These are phyloP conservation scores for Bombus difficillimus DNA, from an alignment of 1,140 invertebrate genomes.

Conservation along the genomic window DNA sequence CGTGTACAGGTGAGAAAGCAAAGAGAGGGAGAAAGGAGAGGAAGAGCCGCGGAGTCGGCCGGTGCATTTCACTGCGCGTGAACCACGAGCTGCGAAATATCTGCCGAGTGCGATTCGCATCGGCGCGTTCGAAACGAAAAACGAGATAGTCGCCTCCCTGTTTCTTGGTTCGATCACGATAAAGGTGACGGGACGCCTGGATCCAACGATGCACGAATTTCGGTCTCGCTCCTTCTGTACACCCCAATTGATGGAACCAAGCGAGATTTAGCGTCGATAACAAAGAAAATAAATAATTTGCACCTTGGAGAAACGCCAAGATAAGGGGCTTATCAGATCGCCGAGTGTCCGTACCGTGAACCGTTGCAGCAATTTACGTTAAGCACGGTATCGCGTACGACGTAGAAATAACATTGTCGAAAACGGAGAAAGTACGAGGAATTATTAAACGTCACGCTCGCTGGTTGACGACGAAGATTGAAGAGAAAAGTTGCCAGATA, in stretches of 20 bases:
- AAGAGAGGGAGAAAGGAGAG: not conserved
- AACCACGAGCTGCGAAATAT: constrained; percentile 11
- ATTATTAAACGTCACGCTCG: not conserved
- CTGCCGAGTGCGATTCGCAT: constrained; percentile 8
- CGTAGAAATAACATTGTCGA: not conserved
- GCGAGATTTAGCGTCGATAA: not conserved
- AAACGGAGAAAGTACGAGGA: too few relatives aligned
- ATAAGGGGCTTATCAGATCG: not conserved
- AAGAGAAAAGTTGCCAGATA: not conserved
- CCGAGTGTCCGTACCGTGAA: not conserved
- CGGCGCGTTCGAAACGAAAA: constrained; percentile 46
- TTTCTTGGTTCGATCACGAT: constrained; percentile 8
- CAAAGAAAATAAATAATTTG: not conserved
- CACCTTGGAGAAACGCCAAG: not conserved
- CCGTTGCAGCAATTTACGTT: not conserved
- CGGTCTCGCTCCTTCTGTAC: not conserved
- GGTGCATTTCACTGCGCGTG: constrained; percentile 38
- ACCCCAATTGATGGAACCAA: not conserved
- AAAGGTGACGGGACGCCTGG: not conserved
- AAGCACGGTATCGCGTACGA: not conserved
- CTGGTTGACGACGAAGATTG: not conserved
- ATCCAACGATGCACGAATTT: constrained; percentile 25
- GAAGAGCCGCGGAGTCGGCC: not conserved
- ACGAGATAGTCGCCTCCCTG: not conserved
- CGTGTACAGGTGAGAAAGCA: not conserved